phyloP scores from a whole-genome alignment of 2,113 vertebrate species.

The Propithecus coquereli region DNA sequence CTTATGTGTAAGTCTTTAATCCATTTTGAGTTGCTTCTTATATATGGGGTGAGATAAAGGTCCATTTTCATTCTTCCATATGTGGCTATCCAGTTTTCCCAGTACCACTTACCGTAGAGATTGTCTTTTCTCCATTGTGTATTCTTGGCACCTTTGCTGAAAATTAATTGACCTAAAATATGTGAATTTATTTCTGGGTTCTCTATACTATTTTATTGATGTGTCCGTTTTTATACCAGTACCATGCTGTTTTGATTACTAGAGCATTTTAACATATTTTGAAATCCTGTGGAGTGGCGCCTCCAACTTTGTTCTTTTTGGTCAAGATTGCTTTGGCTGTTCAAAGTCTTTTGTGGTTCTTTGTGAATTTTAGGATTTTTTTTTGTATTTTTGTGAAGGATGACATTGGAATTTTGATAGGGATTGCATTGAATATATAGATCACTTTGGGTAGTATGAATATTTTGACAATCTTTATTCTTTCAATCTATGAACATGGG shows the following conservation, averaged over 20 bases:
- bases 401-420: not conserved
- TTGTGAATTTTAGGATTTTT: not conserved
- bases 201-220: not conserved
- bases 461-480: not conserved
- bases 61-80: not conserved
- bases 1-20: not conserved
- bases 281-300: not conserved
- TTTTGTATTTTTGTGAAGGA: not conserved
- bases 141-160: not conserved
- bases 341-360: not conserved
- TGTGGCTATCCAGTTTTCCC: not conserved
- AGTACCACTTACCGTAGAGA: not conserved
- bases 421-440: not conserved
- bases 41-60: not conserved
- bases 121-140: not conserved
- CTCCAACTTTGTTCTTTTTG: not conserved
- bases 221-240: not conserved
- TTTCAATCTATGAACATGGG: not conserved
- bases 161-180: not conserved
- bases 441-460: not conserved
- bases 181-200: not conserved
- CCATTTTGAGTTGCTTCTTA: not conserved
- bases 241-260: not conserved
- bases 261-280: not conserved
- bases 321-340: not conserved